phyloP scores from a whole-genome alignment of 2,888 invertebrate species.

The Lottia gigantea region DNA sequence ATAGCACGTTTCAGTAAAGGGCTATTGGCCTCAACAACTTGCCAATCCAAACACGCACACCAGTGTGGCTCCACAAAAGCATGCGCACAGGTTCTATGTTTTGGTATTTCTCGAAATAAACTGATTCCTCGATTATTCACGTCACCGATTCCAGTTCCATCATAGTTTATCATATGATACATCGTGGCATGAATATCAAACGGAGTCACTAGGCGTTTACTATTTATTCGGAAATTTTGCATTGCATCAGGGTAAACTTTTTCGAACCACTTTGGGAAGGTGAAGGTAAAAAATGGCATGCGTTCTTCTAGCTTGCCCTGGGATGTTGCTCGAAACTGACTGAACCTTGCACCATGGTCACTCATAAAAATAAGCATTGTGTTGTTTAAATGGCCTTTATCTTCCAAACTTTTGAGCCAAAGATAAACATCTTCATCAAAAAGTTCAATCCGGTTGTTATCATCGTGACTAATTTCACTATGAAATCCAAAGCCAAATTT shows the following conservation, averaged over 20 bases:
- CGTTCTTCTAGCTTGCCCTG: conserved; percentile 92
- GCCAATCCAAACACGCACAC: conserved; percentile 92
- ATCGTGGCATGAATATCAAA: conserved; percentile 88
- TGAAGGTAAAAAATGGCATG: conserved; percentile 84
- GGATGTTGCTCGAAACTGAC: conserved; percentile 81
- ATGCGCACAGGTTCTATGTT: conserved; percentile 82
- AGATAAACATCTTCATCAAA: conserved; percentile 78
- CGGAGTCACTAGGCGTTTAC: conserved; percentile 81
- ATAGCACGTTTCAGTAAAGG: conserved; percentile 73
- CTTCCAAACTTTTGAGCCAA: conserved; percentile 72
- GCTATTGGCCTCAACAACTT: conserved; percentile 72
- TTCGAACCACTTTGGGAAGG: conserved; percentile 79
- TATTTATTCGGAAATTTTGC: conserved; percentile 74
- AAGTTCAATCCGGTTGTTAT: conserved; percentile 78
- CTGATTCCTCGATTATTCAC: conserved; percentile 49
- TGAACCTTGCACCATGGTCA: conserved; percentile 86
- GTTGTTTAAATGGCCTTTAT: conserved; percentile 77
- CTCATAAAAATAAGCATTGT: conserved; percentile 89
- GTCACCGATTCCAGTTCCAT: conserved; percentile 26
- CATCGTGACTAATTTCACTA: conserved; percentile 87
- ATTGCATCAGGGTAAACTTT: conserved; percentile 74
- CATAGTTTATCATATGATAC: conserved; percentile 75
- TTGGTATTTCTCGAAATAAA: conserved; percentile 69
- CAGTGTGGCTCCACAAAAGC: conserved; percentile 93
- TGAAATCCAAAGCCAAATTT: conserved; percentile 90